phyloP scores from a whole-genome alignment of 1,140 invertebrate genomes.

The Monomorium pharaonis region DNA sequence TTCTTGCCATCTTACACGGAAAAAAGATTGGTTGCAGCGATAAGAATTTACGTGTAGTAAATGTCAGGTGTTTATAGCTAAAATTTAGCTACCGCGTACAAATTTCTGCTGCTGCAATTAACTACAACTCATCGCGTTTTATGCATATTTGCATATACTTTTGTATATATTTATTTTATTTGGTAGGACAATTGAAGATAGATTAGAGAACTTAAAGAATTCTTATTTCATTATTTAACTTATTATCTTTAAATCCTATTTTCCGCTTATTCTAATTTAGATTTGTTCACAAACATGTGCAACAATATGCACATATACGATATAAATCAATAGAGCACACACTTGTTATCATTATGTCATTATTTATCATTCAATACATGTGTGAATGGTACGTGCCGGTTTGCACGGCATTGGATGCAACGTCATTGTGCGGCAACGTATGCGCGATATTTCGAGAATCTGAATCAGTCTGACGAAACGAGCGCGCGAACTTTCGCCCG shows the following conservation, averaged over 20 bases:
- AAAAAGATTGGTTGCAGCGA: too few relatives aligned
- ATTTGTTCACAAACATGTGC: background rate
- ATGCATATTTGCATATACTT: background rate
- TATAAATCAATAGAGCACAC: background rate
- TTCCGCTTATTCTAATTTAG: background rate
- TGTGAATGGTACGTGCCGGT: constrained; percentile 1
- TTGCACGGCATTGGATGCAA: constrained; percentile 4
- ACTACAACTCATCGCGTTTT: too few relatives aligned
- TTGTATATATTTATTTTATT: background rate
- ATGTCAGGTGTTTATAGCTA: too few relatives aligned
- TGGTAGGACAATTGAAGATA: background rate
- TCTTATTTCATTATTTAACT: background rate
- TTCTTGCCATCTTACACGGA: background rate
- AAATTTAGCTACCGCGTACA: too few relatives aligned
- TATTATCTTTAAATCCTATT: background rate
- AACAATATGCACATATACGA: background rate
- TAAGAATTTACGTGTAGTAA: too few relatives aligned
- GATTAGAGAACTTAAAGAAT: background rate
- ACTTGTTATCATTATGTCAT: background rate
- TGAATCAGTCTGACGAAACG: constrained; percentile 25
- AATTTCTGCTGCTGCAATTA: too few relatives aligned
- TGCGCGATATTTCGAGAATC: constrained; percentile 25
- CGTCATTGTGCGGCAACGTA: background rate
- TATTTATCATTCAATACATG: background rate
- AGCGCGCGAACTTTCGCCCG: background rate